Evolutionary conservation across 2,888 invertebrate genomes (phyloP).

Genomic region (Phaedon cochleariae): DNA sequence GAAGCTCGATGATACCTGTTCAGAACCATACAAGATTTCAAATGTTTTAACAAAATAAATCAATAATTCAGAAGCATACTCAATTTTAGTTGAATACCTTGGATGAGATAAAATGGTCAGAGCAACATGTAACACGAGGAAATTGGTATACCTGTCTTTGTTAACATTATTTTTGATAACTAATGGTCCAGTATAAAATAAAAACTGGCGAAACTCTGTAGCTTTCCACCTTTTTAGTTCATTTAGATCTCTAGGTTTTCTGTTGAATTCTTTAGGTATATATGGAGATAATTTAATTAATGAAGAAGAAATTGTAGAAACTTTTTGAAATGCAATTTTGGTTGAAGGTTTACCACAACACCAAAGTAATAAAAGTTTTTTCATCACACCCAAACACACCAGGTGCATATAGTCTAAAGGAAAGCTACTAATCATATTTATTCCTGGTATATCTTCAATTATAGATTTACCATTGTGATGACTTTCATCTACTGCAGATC

Average conservation of each 20-base stretch:
- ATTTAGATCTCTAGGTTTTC: slow-evolving; percentile 26
- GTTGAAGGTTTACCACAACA: slow-evolving; percentile 15
- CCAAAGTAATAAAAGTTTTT: slow-evolving; percentile 29
- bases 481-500: slow-evolving; percentile 25
- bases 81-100: not conserved
- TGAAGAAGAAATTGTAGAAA: slow-evolving; percentile 4
- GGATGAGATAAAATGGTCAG: slow-evolving; percentile 6
- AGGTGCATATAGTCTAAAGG: slow-evolving; percentile 42
- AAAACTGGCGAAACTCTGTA: slow-evolving; percentile 32
- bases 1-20: slow-evolving; percentile 11
- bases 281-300: not conserved
- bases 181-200: slow-evolving; percentile 30
- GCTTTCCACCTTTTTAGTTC: slow-evolving; percentile 34
- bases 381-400: slow-evolving; percentile 32
- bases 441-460: slow-evolving; percentile 38
- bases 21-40: not conserved
- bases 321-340: slow-evolving; percentile 14
- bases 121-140: slow-evolving; percentile 7
- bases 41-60: slow-evolving; percentile 11
- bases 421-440: slow-evolving; percentile 43
- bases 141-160: slow-evolving; percentile 9
- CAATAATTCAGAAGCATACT: not conserved
- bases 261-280: slow-evolving; percentile 20
- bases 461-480: slow-evolving; percentile 36
- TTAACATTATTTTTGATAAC: slow-evolving; percentile 16